Conservation (phyloP, 2,113 vertebrate genomes). For the Psilopogon haemacephalus region DNA sequence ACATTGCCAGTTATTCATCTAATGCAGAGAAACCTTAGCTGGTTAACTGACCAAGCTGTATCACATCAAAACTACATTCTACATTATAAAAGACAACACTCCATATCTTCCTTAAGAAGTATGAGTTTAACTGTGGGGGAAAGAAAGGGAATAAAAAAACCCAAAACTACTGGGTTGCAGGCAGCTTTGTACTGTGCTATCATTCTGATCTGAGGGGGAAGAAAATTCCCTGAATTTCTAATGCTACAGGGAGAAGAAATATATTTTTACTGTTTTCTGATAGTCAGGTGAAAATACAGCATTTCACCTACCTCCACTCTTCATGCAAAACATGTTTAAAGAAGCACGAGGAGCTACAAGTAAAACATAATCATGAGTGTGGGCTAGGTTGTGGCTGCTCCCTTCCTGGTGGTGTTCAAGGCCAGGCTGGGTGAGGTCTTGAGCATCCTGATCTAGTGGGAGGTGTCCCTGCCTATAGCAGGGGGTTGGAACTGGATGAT, state of each 20-base stretch:
- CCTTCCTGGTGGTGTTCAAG: no score
- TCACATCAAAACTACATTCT: neutral
- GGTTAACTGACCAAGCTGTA: neutral
- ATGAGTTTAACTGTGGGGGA: fast-evolving
- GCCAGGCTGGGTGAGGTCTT: no score
- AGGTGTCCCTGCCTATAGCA: no score
- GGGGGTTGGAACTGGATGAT: no score
- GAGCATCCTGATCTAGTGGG: no score
- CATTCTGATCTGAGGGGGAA: neutral
- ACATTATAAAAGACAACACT: neutral
- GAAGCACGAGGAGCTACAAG: neutral
- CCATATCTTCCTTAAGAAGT: neutral
- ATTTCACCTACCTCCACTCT: neutral
- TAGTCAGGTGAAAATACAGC: neutral
- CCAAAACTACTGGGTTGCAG: neutral
- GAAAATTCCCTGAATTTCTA: neutral
- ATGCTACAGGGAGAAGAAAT: neutral
- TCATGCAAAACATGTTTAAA: neutral
- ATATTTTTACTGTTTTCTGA: neutral
- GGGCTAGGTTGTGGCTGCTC: no score
- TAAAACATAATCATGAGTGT: neutral
- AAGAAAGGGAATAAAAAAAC: neutral
- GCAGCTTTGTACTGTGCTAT: neutral
- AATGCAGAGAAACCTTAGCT: neutral
- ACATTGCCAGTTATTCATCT: neutral